phyloP scores from a whole-genome alignment of 1,140 invertebrate genomes.

The Bombus cullumanus region DNA sequence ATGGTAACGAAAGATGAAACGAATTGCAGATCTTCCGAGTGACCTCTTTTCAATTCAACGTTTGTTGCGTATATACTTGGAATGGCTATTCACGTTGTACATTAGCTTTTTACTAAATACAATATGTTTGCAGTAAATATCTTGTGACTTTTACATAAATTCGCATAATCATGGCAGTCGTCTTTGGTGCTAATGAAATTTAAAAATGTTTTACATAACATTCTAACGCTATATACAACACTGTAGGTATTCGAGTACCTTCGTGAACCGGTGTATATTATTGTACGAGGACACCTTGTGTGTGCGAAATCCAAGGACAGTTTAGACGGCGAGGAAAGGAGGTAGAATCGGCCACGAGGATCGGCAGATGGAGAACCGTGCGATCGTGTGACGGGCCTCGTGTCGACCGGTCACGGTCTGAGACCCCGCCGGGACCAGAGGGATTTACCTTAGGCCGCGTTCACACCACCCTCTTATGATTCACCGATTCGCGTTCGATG shows the following conservation, averaged over 20 bases:
- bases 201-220: too few relatives aligned
- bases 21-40: background rate
- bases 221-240: too few relatives aligned
- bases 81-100: too few relatives aligned
- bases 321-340: constrained; percentile 54
- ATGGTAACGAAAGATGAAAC: background rate
- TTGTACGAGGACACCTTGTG: constrained; percentile 5
- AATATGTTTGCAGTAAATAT: too few relatives aligned
- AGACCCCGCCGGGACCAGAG: constrained; percentile 39
- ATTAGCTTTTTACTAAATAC: too few relatives aligned
- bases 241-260: background rate
- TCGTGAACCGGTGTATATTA: background rate
- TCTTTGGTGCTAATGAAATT: too few relatives aligned
- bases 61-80: too few relatives aligned
- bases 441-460: constrained; percentile 47
- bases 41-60: too few relatives aligned
- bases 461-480: constrained; percentile 34
- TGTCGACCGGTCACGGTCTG: constrained; percentile 57
- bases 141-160: too few relatives aligned
- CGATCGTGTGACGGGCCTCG: constrained; percentile 62
- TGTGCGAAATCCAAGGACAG: constrained; percentile 31
- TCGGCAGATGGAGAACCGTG: constrained; percentile 59
- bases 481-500: background rate
- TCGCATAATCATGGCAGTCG: too few relatives aligned
- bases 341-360: constrained; percentile 52